Evolutionary conservation across 2,888 invertebrate genomes (phyloP).

Genomic region (Apamea crenata): DNA sequence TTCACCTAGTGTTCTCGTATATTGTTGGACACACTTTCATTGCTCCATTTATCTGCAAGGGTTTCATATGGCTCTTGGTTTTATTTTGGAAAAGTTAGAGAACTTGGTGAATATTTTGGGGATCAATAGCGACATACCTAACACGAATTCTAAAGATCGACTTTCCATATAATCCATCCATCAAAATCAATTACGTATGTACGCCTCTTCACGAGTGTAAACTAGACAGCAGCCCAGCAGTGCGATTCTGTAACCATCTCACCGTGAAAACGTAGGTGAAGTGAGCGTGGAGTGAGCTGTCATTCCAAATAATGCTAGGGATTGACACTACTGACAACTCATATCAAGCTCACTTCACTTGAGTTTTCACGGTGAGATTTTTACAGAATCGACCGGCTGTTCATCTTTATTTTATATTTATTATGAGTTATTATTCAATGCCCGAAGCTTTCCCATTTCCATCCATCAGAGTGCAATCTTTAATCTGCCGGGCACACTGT

Average conservation of each 20-base stretch:
- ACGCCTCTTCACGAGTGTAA: slow-evolving; percentile 25
- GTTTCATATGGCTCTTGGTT: background rate
- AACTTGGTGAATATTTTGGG: background rate
- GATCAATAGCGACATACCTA: background rate
- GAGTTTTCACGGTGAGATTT: too few relatives aligned
- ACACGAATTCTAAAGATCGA: background rate
- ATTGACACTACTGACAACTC: too few relatives aligned
- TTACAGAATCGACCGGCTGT: too few relatives aligned
- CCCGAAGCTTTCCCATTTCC: slow-evolving; percentile 71
- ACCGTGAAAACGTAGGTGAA: too few relatives aligned
- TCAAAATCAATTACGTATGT: slow-evolving; percentile 51
- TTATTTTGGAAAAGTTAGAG: background rate
- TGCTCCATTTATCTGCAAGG: slow-evolving; percentile 11
- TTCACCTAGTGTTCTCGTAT: slow-evolving; percentile 26
- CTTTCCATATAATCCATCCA: slow-evolving; percentile 15
- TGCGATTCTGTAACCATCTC: too few relatives aligned
- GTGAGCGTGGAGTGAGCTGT: too few relatives aligned
- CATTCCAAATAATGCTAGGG: too few relatives aligned
- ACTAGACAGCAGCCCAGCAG: slow-evolving; percentile 44
- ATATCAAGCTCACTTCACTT: too few relatives aligned
- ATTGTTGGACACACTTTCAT: slow-evolving; percentile 21
- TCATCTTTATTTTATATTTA: slow-evolving; percentile 68
- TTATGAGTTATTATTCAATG: slow-evolving; percentile 72
- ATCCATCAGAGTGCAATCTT: slow-evolving; percentile 80
- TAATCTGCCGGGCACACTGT: slow-evolving; percentile 71